Conservation (phyloP, 2,888 invertebrate genomes). For the Micoletzkya japonica region DNA sequence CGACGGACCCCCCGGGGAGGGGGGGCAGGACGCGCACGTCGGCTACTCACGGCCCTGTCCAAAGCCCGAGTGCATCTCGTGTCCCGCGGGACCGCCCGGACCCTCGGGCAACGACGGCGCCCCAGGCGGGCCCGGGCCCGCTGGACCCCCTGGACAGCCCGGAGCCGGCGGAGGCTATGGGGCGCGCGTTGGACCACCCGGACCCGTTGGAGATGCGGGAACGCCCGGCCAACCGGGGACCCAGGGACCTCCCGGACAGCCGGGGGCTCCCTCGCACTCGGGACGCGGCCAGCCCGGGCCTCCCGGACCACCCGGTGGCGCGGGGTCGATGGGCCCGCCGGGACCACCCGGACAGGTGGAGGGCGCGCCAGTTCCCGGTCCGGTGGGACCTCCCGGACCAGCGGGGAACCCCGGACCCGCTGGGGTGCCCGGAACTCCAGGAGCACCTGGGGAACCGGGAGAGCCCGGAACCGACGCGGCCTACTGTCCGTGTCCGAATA, state of each 20-base stretch:
- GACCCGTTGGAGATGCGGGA: not conserved
- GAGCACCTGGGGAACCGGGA: not conserved
- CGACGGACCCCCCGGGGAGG: constrained; percentile 1
- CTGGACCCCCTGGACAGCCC: not conserved
- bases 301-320: not conserved
- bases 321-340: not conserved
- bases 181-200: not conserved
- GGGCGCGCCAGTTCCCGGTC: not conserved
- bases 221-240: not conserved
- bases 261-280: not conserved
- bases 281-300: not conserved
- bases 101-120: constrained; percentile 1
- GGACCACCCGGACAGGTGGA: not conserved
- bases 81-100: constrained; percentile 15
- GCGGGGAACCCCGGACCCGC: constrained; percentile 5
- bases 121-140: not conserved
- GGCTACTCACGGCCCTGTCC: constrained; percentile 7
- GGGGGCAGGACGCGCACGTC: not conserved
- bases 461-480: constrained; percentile 2
- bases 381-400: not conserved
- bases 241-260: not conserved
- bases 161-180: not conserved
- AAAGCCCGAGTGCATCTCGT: not conserved
- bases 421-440: not conserved
- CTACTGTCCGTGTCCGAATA: constrained; percentile 20